Evolutionary conservation across 1,140 invertebrate genomes (phyloP).

Genomic region (Pseudomyrmex gracilis): DNA sequence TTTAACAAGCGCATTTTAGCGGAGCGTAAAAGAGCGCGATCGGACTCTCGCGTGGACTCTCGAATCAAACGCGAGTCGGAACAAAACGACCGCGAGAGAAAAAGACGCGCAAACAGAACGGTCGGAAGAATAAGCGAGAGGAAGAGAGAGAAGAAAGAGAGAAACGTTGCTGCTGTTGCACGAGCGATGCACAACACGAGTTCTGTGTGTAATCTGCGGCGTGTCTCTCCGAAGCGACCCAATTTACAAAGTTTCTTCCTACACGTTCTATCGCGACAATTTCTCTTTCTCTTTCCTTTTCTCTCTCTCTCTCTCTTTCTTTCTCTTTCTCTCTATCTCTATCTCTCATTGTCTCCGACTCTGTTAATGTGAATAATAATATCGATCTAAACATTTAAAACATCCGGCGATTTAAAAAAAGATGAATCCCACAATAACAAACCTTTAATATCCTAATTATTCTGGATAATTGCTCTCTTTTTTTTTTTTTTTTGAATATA

Average conservation of each 20-base stretch:
- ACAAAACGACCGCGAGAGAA: too few relatives aligned
- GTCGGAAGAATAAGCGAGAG: constrained; percentile 10
- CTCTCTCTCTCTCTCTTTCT: background rate
- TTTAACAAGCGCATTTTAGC: too few relatives aligned
- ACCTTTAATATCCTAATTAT: too few relatives aligned
- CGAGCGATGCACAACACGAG: constrained; percentile 57
- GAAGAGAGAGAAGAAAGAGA: constrained; percentile 33
- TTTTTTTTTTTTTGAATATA: too few relatives aligned
- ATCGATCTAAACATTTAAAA: too few relatives aligned
- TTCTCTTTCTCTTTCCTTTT: constrained; percentile 12
- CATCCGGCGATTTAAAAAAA: too few relatives aligned
- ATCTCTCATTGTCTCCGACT: background rate
- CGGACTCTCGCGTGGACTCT: background rate
- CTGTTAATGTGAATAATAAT: background rate
- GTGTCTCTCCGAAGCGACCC: constrained; percentile 75
- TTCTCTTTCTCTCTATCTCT: background rate
- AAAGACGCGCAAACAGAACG: too few relatives aligned
- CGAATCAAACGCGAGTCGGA: constrained; percentile 4
- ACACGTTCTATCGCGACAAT: constrained; percentile 54
- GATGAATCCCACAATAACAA: too few relatives aligned
- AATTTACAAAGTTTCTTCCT: constrained; percentile 75
- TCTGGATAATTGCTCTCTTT: background rate
- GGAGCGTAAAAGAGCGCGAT: background rate
- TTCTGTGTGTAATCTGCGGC: constrained; percentile 78
- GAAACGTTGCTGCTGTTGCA: constrained; percentile 36